phyloP scores from a whole-genome alignment of 2,888 invertebrate species.

The Melikaiella ostensackeni region DNA sequence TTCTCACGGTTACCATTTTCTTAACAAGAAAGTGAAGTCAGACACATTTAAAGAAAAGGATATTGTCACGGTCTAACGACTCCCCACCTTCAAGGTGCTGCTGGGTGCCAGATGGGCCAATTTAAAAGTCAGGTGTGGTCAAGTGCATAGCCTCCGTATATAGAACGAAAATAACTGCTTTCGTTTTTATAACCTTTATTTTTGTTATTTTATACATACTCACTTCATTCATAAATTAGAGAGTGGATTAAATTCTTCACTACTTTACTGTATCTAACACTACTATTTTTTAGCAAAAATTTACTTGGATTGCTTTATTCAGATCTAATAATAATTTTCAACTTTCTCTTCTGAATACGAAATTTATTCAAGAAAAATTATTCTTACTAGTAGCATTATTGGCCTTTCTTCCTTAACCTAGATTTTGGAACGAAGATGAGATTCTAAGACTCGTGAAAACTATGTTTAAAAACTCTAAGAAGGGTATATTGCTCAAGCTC shows the following conservation, averaged over 20 bases:
- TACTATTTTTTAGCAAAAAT: too few species aligned
- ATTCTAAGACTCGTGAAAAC: too few species aligned
- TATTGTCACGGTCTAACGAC: slow-evolving; percentile 33
- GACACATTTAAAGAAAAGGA: slow-evolving; percentile 12
- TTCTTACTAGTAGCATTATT: too few species aligned
- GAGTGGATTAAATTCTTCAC: not conserved
- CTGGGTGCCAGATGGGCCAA: slow-evolving; percentile 30
- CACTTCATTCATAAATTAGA: not conserved
- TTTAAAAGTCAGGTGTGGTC: slow-evolving; percentile 33
- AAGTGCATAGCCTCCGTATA: not conserved
- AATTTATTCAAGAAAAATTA: too few species aligned
- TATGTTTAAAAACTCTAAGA: too few species aligned
- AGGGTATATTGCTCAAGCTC: too few species aligned
- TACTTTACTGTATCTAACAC: not conserved
- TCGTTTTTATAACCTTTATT: not conserved
- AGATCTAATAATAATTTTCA: too few species aligned
- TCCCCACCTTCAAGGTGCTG: slow-evolving; percentile 10
- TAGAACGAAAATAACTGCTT: not conserved
- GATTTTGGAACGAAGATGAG: too few species aligned
- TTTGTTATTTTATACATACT: not conserved
- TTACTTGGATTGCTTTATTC: too few species aligned
- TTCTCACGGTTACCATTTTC: slow-evolving; percentile 16
- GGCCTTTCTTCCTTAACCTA: too few species aligned
- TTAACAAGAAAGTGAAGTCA: slow-evolving; percentile 4
- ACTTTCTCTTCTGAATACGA: too few species aligned